phyloP scores from a whole-genome alignment of 2,797 vertebrate species.

The Hylomyscus alleni region DNA sequence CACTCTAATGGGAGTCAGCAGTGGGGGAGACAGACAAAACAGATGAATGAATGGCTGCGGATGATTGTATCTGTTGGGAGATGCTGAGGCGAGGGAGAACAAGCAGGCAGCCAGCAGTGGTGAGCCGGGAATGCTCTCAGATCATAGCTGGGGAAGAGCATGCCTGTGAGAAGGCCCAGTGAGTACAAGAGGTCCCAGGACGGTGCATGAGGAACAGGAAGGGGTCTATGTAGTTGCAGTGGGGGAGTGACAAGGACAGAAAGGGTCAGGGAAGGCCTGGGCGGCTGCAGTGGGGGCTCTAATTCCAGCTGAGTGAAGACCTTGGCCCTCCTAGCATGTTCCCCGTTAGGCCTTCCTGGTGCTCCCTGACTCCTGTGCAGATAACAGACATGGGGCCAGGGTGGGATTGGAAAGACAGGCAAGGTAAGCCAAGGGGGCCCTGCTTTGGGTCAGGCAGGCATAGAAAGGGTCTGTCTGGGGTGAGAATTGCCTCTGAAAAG shows the following conservation, averaged over 20 bases:
- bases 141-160: not conserved
- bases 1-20: not conserved
- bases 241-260: not conserved
- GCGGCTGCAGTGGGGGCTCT: not conserved
- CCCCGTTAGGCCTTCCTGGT: constrained; percentile 18
- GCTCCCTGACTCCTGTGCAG: not conserved
- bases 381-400: not conserved
- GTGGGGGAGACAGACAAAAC: not conserved
- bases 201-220: not conserved
- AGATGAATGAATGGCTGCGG: not conserved
- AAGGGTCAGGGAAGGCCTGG: not conserved
- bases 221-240: not conserved
- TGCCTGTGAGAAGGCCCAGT: not conserved
- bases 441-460: not conserved
- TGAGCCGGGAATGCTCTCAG: not conserved
- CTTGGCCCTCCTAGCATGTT: not conserved
- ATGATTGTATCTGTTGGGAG: not conserved
- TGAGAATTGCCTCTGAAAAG: not conserved
- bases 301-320: constrained; percentile 39
- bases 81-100: not conserved
- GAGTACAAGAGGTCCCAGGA: not conserved
- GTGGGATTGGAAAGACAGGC: not conserved
- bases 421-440: fast-evolving
- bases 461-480: not conserved
- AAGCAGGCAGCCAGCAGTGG: not conserved